These are phyloP conservation scores for Plectrocnemia conspersa DNA, from an alignment of 1,140 invertebrate genomes.

Conservation along the genomic window DNA sequence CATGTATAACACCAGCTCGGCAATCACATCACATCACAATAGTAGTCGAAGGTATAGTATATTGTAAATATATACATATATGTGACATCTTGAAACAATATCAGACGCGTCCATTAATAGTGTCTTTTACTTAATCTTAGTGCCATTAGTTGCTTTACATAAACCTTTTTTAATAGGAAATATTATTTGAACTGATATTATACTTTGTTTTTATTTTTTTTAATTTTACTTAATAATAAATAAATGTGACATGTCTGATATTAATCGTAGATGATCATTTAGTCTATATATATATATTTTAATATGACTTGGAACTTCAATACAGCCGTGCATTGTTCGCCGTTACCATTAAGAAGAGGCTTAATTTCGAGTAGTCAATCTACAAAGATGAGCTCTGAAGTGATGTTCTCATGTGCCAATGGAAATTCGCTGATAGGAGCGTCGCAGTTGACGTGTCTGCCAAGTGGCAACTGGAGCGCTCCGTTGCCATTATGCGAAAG, in stretches of 20 bases:
- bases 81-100: too few species aligned
- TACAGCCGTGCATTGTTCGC: conserved; percentile 72
- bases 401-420: conserved; percentile 72
- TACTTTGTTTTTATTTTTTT: too few species aligned
- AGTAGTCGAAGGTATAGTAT: conserved; percentile 61
- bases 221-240: too few species aligned
- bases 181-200: too few species aligned
- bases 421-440: conserved; percentile 77
- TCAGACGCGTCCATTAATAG: too few species aligned
- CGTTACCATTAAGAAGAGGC: conserved; percentile 62
- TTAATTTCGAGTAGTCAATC: conserved; percentile 63
- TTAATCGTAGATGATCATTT: neutral
- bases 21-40: conserved; percentile 77
- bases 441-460: conserved; percentile 65
- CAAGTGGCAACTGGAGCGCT: conserved; percentile 79
- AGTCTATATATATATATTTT: too few species aligned
- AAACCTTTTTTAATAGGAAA: neutral
- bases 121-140: neutral
- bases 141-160: neutral
- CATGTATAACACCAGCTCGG: conserved; percentile 74
- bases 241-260: too few species aligned
- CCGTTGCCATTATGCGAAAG: conserved; percentile 77
- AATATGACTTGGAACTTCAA: too few species aligned
- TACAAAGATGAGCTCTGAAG: conserved; percentile 68
- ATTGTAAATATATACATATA: too few species aligned